Evolutionary conservation across 2,113 vertebrate genomes (phyloP), one percentile per base, ranked within the genome.

Genomic region (Microtus montanus): DNA sequence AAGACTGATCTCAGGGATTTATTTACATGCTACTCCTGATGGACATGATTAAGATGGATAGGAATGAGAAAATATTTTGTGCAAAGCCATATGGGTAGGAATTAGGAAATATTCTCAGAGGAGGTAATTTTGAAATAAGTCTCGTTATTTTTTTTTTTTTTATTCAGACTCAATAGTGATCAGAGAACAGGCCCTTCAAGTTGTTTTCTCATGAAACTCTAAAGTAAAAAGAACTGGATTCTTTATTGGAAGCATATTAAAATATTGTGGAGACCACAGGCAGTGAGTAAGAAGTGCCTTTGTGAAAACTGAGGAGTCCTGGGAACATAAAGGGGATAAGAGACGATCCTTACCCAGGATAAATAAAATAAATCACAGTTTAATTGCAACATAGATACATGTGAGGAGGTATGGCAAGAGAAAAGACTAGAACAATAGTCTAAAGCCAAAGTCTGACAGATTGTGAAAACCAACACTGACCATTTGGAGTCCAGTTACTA

Each of bases 221-320:
- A 30, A 80, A 86, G 52, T 89, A 41, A 26, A 77, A 86, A 30
- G 82, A 87, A 75, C 54, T 30, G 35, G 9, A 22, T 63, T 91
- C 64, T 89, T 95, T 49, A 91, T 58, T 79, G 47, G 26, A 83
- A 94, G 22, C 44, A 91, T 64, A 96, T 91, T 89, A 47, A 78
- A 77, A 64, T 78, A 61, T 70, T 83, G 74, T n/a, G 74, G 26
- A 93, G 22, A 73, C 7, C 12, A 38, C 1, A 47, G 19, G 17
- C 22, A 71, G 44, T 38, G 35, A 87, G 35, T 35, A 49, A 83
- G 58, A 52, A 0, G 2, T 49, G 13, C 13, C 44, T 86, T 92
- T 94, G 73, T 79, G 28, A 52, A 95, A 91, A 83, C 1, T 41
- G 15, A 87, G 2, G 12, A 15, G 10, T 63, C 41, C 87, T 82